phyloP scores from a whole-genome alignment of 1,140 invertebrate species.

The Stenopsyche tienmushanensis region DNA sequence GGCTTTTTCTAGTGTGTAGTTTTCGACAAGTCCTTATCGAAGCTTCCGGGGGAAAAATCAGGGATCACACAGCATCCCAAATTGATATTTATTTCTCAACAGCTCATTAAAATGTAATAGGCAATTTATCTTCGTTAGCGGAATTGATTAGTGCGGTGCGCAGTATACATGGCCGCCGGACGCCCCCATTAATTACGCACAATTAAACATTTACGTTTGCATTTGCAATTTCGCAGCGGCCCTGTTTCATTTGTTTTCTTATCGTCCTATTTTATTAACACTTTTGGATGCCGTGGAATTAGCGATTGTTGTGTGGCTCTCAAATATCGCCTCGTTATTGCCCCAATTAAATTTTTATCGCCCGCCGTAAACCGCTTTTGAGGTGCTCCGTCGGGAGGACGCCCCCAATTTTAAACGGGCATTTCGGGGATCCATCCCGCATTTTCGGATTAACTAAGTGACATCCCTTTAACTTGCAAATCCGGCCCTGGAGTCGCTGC shows the following conservation, averaged over 20 bases:
- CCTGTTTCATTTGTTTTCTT: slow-evolving; percentile 8
- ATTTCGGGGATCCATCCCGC: neutral
- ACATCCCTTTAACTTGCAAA: too few species aligned
- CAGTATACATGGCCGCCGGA: too few species aligned
- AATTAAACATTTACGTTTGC: slow-evolving; percentile 35
- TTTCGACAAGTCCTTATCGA: too few species aligned
- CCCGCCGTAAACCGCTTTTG: neutral
- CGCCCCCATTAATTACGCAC: slow-evolving; percentile 27
- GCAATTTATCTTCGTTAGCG: slow-evolving; percentile 30
- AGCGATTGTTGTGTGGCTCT: neutral
- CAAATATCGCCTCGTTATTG: too few species aligned
- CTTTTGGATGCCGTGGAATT: neutral
- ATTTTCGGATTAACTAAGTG: neutral
- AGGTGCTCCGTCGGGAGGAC: neutral
- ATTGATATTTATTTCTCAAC: slow-evolving; percentile 26
- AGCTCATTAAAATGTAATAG: slow-evolving; percentile 35
- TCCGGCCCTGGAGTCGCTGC: too few species aligned
- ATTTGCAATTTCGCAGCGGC: slow-evolving; percentile 7
- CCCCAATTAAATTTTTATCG: slow-evolving; percentile 1
- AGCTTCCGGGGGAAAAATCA: too few species aligned
- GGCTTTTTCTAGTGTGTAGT: too few species aligned
- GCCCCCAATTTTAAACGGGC: neutral
- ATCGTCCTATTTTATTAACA: slow-evolving; percentile 6
- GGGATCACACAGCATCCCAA: too few species aligned
- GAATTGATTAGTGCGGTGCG: slow-evolving; percentile 27